Percentiles rank a stretch among this genome's conserved stretches.
These are phyloP conservation scores for Notarius quadriscutis DNA, from an alignment of 2,113 vertebrate species.

Conservation along the genomic window DNA sequence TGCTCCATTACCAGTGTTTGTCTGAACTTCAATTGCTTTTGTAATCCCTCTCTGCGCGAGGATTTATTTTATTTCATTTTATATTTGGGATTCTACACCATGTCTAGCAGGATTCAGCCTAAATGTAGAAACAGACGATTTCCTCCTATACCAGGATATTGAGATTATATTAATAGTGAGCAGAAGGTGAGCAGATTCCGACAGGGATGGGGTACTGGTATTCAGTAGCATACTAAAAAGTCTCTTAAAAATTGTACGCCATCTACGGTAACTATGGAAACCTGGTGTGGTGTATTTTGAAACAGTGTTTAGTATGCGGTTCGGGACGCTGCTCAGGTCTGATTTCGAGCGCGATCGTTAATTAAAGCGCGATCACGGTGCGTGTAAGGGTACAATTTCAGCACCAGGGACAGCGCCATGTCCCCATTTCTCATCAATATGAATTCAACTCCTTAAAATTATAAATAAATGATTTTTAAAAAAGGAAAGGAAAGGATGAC, in stretches of 20 bases:
- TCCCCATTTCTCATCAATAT: not conserved
- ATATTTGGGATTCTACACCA: too few relatives aligned
- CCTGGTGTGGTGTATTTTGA: slow-evolving; percentile 9
- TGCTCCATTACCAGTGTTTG: not conserved
- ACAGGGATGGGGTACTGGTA: not conserved
- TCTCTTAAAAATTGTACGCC: slow-evolving; percentile 15
- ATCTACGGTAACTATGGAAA: slow-evolving; percentile 28
- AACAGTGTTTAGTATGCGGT: slow-evolving; percentile 6
- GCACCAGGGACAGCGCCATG: slow-evolving; percentile 65
- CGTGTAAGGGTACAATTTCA: slow-evolving; percentile 52
- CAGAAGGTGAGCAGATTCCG: not conserved
- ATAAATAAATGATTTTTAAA: too few relatives aligned
- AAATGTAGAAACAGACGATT: not conserved
- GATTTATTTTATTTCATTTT: too few relatives aligned
- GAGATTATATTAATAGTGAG: not conserved
- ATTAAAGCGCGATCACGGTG: not conserved
- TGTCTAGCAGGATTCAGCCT: too few relatives aligned
- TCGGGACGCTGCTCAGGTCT: not conserved
- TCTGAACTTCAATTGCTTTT: not conserved
- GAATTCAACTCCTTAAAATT: not conserved
- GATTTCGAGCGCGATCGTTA: not conserved
- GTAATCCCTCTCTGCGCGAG: not conserved
- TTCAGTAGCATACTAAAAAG: not conserved
- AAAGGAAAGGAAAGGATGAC: not conserved
- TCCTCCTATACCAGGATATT: not conserved